Conservation (phyloP, 2,888 invertebrate genomes). For the Melikaiella ostensackeni region DNA sequence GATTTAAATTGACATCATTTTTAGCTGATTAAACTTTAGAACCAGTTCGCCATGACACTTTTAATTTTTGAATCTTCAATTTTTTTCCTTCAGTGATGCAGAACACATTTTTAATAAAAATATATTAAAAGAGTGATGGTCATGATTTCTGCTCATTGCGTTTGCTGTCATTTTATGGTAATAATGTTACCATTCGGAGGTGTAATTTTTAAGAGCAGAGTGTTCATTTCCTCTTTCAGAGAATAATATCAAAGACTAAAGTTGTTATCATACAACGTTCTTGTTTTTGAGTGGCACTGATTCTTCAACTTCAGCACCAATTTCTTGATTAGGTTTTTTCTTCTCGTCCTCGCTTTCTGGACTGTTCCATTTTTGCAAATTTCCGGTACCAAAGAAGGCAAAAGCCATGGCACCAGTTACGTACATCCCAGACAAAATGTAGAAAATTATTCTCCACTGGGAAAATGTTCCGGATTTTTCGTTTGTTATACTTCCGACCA, state of each 20-base stretch:
- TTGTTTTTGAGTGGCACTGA: conserved; percentile 75
- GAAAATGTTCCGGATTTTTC: conserved; percentile 81
- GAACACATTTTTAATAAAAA: not conserved
- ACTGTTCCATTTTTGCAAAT: conserved; percentile 80
- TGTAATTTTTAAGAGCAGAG: not conserved
- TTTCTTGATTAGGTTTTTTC: conserved; percentile 40
- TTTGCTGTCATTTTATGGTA: not conserved
- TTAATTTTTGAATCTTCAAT: not conserved
- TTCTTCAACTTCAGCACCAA: conserved; percentile 69
- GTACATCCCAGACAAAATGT: conserved; percentile 87
- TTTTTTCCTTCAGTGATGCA: not conserved
- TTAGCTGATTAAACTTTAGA: not conserved
- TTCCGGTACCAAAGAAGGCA: conserved; percentile 83
- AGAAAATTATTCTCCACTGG: conserved; percentile 90
- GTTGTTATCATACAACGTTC: conserved; percentile 69
- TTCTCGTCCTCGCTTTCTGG: conserved; percentile 51
- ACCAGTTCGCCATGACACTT: not conserved
- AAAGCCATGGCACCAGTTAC: conserved; percentile 83
- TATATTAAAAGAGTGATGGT: conserved; percentile 5
- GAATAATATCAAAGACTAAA: conserved; percentile 1
- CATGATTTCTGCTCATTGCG: conserved; percentile 7
- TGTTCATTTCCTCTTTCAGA: not conserved
- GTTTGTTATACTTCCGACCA: conserved; percentile 88
- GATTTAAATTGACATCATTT: not conserved
- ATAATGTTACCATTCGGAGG: not conserved